phyloP scores from a whole-genome alignment of 2,888 invertebrate species.

The Gastracanthus pulcherrimus region DNA sequence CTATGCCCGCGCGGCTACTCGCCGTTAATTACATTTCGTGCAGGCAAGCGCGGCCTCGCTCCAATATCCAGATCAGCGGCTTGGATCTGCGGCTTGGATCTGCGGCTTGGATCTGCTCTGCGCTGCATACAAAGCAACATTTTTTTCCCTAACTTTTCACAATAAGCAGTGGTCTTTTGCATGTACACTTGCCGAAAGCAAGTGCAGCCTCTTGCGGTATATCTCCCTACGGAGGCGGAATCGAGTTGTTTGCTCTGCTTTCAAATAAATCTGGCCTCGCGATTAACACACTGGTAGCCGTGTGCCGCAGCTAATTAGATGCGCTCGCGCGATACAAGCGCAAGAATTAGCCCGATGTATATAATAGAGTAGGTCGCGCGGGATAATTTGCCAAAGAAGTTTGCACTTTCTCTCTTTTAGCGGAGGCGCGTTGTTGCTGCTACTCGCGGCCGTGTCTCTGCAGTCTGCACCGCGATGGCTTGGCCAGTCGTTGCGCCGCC shows the following conservation, averaged over 20 bases:
- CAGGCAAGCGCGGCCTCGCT: not conserved
- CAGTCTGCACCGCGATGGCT: too few relatives aligned
- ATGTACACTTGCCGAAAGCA: too few relatives aligned
- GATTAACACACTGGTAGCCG: not conserved
- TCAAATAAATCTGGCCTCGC: slow-evolving; percentile 4
- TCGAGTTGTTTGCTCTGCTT: not conserved
- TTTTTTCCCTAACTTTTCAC: not conserved
- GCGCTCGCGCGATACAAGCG: slow-evolving; percentile 7
- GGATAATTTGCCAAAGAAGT: slow-evolving; percentile 47
- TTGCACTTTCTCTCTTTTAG: slow-evolving; percentile 50
- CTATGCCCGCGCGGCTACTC: not conserved
- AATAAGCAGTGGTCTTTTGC: not conserved
- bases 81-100: not conserved
- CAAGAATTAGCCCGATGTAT: slow-evolving; percentile 46
- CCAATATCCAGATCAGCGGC: slow-evolving; percentile 13
- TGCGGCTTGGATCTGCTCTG: not conserved
- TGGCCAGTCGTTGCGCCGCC: too few relatives aligned
- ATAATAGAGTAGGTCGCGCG: slow-evolving; percentile 38
- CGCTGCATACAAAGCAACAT: not conserved
- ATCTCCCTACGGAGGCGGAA: not conserved
- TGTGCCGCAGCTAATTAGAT: slow-evolving; percentile 31
- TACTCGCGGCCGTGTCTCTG: not conserved
- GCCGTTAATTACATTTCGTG: slow-evolving; percentile 47
- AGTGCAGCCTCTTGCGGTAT: not conserved
- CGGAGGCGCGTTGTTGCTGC: too few relatives aligned